Base-by-base conservation (phyloP, 2,113 vertebrate species). In the Meleagris gallopavo region DNA sequence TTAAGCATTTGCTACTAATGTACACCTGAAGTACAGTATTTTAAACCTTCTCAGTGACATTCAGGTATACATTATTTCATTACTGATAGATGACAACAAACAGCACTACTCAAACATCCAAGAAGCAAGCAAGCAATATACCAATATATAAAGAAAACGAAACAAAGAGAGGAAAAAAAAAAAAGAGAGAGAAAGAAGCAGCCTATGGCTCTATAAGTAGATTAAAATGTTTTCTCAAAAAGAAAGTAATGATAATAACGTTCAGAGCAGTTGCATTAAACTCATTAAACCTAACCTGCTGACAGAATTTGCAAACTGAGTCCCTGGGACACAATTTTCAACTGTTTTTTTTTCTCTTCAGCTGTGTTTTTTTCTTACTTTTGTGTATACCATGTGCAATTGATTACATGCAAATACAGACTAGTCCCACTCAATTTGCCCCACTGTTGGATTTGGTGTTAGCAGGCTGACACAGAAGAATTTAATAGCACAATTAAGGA, bases 401-500 rank as follows among this genome's bases (percentile, higher is more conserved):
- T 40, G 65, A 78, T 60, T 38, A 75, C n/a, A 86, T 78, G 69
- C 52, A 89, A 93, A 95, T 54, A 81, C 27, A 82, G 70, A 43
- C 29, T 46, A 46, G n/a, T 55, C 55, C 24, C 41, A 20, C 34
- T 45, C 27, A 24, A 46, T 36, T 60, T 25, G 32, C 15, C 46
- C 65, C 20, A 30, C 74, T 58, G 80, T 12, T 29, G 57, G 34
- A 74, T 64, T 55, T 83, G 64, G 69, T 58, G 50, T 17, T 3
- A 16, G 69, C 72, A 80, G 2, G 19, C 72, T 62, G 69, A 90
- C 34, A 40, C 0, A 30, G 69, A 55, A 86, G 65, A 67, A 88
- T 30, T 82, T 60, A 84, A n/a, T 43, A 52, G 65, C 43, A 69
- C 46, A 43, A 46, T 87, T 60, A 50, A 95, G 89, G 95, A 96